Base-by-base conservation (phyloP, 2,797 vertebrate species). In the Lateolabrax maculatus region DNA sequence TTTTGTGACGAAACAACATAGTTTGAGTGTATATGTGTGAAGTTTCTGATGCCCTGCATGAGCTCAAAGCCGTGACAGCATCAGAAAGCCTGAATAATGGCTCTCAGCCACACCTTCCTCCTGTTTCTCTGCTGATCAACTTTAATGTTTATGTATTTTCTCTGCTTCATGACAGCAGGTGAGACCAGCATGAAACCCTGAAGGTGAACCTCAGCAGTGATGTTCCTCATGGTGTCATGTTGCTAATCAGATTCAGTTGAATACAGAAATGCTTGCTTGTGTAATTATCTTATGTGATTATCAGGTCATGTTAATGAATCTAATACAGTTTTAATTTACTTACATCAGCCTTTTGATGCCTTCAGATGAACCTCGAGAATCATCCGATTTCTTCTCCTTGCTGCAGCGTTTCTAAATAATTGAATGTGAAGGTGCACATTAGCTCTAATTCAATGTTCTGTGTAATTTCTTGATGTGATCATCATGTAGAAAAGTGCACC, bases 161-260 rank as follows among this genome's bases (percentile, higher is more conserved):
- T 2, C 6, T 6, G 1, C 43, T 63, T 27, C 9, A 56, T 27
- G 21, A 34, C 13, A 44, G 1, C 49, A 25, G 15, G 15, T n/a
- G 12, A 2, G 16, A 49, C 6, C 21, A 9, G 48, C 16, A 29
- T 19, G 9, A 55, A 5, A 8, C 11, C 48, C 9, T 19, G 21
- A 46, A 58, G 18, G 21, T 21, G 31, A 37, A 23, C 15, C 25
- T 61, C 56, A 51, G 16, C 49, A 57, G 4, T 5, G 6, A 23
- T 15, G 23, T 46, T 60, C 19, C 16, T 10, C 25, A 43, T n/a
- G 29, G 21, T 67, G 46, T 41, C 36, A 34, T 25, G 39, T 16
- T 53, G 37, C 34, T 52, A 25, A 74, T 79, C 12, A 51, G 57
- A 67, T 79, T 21, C 49, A 58, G n/a, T 27, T 27, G 13, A 27